Evolutionary conservation across 1,140 invertebrate species (phyloP), one percentile per base, ranked within the genome.

Genomic region (Aphaenogaster floridana): DNA sequence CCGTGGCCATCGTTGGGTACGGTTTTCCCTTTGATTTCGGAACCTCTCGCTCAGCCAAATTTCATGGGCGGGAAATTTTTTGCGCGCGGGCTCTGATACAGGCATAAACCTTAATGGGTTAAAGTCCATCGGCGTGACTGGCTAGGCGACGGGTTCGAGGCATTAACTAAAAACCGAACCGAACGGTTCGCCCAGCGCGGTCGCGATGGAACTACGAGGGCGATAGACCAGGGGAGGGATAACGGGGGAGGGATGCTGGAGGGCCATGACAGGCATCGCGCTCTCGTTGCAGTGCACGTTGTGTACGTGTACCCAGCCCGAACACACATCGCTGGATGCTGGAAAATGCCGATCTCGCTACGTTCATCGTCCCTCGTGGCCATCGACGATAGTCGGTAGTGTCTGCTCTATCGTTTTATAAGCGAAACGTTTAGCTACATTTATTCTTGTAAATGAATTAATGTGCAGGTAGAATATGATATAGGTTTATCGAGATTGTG

Each of bases 281-380:
- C 78, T 54, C 78, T 79, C 77, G 77, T 79, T 81, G 54, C 52
- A 61, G 64, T 17, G 54, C 64, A 54, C 42, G 52, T 86, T 76
- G 61, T 64, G 69, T 61, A 78, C 36, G 78, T 79, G 74, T 79
- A 87, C 34, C 54, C 68, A 84, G 64, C 54, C 34, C 52, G 81
- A 68, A 81, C 80, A 90, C 80, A 86, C 86, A 66, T 72, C 39
- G 69, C 76, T 63, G 61, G 52, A 81, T 57, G 88, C 72, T 86
- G 89, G 87, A 91, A 88, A 91, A 90, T 88, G 78, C 87, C 89
- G 64, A 89, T 85, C 28, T 28, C 81, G 69, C 89, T 87, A 69
- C 78, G 90, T 89, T 87, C 91, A 89, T 92, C 90, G 91, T 90
- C 84, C 90, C 87, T 86, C 81, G 76, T 83, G 85, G 66, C 79